A percentile compares a stretch with the other conserved stretches of the same genome.
These are phyloP conservation scores for Minunthozetes semirufus DNA, from an alignment of 2,888 invertebrate genomes.

Conservation along the genomic window DNA sequence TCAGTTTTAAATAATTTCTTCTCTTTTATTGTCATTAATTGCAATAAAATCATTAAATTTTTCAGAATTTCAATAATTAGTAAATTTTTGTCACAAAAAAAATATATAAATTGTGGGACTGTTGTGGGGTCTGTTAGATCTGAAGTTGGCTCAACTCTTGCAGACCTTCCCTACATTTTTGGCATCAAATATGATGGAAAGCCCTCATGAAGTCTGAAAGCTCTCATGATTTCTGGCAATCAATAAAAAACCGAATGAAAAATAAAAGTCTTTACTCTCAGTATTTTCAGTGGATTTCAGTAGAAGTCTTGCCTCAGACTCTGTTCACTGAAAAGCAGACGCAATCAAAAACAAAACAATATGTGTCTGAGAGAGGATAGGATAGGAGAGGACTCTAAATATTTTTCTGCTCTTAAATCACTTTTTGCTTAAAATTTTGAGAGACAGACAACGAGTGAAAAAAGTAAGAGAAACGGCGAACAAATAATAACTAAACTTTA, in stretches of 20 bases:
- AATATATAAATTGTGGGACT: too few relatives aligned
- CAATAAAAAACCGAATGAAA: constrained; percentile 24
- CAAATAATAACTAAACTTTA: not conserved
- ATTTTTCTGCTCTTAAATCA: not conserved
- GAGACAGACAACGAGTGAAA: not conserved
- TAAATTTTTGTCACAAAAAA: not conserved
- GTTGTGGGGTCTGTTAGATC: too few relatives aligned
- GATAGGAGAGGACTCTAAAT: not conserved
- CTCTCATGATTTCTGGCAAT: constrained; percentile 21
- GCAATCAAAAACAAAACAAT: constrained; percentile 23
- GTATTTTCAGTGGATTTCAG: not conserved
- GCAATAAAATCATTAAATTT: too few relatives aligned
- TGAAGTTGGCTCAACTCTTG: not conserved
- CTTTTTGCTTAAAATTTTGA: not conserved
- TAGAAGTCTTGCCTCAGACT: not conserved
- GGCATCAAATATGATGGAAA: not conserved
- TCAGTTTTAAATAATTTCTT: not conserved
- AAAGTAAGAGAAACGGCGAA: not conserved
- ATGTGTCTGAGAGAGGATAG: constrained; percentile 17
- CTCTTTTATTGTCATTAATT: too few relatives aligned
- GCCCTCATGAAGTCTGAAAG: not conserved
- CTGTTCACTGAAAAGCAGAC: constrained; percentile 3
- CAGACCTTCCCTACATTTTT: constrained; percentile 19
- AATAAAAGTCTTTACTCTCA: constrained; percentile 26
- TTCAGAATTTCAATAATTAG: not conserved